Evolutionary conservation across 2,113 vertebrate species (phyloP).

Genomic region (Rafetus swinhoei): DNA sequence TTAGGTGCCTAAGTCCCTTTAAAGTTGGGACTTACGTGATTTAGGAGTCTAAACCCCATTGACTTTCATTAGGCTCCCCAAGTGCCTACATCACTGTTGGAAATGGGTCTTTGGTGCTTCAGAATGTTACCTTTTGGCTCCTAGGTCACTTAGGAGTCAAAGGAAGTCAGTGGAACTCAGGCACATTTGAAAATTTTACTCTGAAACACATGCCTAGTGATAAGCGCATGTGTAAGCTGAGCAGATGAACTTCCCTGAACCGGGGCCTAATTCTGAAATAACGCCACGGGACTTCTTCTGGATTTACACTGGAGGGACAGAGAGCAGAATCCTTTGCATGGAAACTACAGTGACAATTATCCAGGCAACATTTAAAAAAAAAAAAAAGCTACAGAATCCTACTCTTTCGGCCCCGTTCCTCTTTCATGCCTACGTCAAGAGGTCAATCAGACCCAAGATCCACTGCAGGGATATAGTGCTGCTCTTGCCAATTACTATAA

Average conservation of each 20-base stretch:
- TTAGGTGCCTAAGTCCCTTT: background rate
- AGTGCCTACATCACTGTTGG: background rate
- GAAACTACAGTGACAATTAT: too few species aligned
- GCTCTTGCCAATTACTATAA: background rate
- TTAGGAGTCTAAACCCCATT: background rate
- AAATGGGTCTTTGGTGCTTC: background rate
- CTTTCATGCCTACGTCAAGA: background rate
- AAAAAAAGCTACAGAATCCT: background rate
- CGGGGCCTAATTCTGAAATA: background rate
- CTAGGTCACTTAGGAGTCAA: background rate
- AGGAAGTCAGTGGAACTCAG: background rate
- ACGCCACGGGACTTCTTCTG: background rate
- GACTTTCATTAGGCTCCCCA: background rate
- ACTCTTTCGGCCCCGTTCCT: background rate
- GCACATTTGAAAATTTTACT: background rate
- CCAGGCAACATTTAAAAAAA: too few species aligned
- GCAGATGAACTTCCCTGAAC: background rate
- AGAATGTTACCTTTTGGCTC: background rate
- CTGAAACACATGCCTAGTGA: background rate
- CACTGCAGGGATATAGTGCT: background rate
- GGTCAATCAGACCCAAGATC: background rate
- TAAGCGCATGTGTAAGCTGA: background rate
- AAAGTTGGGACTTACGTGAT: too few species aligned
- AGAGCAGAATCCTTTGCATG: background rate
- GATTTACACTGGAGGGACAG: background rate